Evolutionary conservation across 2,113 vertebrate species (phyloP).

Genomic region (Ceyx melanurus): DNA sequence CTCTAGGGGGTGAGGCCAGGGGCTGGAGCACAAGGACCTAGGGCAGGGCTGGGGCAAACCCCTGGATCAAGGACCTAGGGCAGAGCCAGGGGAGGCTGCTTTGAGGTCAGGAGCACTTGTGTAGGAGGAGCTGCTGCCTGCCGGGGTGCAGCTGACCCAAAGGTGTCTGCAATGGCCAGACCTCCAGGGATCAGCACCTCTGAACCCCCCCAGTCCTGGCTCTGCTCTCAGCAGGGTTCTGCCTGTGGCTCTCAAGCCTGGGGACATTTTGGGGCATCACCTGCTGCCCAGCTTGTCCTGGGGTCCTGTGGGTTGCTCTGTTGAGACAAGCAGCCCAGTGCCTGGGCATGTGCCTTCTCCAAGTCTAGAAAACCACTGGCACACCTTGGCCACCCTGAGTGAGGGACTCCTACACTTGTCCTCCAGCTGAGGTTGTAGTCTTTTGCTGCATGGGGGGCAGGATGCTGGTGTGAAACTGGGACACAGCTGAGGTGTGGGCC

Average conservation of each 20-base stretch:
- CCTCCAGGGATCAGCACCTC: neutral
- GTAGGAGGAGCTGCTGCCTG: neutral
- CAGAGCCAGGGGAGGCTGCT: neutral
- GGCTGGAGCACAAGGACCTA: neutral
- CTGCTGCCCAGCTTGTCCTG: neutral
- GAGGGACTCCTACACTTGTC: fast-evolving
- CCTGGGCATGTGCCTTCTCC: neutral
- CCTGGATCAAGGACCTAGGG: no score
- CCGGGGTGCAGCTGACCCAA: neutral
- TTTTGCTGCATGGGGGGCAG: neutral
- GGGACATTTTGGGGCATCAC: neutral
- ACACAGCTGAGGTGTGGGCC: fast-evolving
- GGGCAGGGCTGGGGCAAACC: neutral
- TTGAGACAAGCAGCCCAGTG: neutral
- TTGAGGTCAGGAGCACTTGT: neutral
- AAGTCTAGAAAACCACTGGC: neutral
- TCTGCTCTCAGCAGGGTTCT: neutral
- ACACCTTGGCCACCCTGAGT: fast-evolving
- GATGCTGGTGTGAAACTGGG: neutral
- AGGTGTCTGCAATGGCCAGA: neutral
- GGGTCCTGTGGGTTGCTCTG: neutral
- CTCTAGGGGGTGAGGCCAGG: fast-evolving
- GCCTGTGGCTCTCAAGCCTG: neutral
- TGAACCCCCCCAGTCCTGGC: neutral
- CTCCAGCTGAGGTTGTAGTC: neutral